Base-by-base conservation (phyloP, 2,888 invertebrate species). In the Romanomermis culicivorax region DNA sequence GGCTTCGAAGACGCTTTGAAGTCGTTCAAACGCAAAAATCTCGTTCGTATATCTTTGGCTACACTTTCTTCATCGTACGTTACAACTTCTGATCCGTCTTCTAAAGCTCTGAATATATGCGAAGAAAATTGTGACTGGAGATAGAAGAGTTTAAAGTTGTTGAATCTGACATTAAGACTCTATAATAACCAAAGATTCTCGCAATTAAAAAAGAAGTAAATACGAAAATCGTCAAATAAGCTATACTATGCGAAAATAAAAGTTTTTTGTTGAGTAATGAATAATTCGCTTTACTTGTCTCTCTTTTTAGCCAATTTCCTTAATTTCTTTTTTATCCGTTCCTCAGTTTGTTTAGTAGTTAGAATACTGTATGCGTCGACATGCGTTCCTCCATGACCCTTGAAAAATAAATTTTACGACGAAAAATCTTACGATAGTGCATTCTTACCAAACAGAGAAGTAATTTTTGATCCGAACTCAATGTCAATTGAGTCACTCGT, bases 331-430 rank as follows among this genome's bases (percentile, higher is more conserved):
- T 82, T 68, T 42, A 87, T 76, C 70, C 88, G 89, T 29, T 77
- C 75, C 64, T 81, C 74, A 58, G 81, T 78, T 27, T 86, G 83
- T 14, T 81, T 80, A 24, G 82, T 79, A 0, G 79, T 72, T 63
- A 82, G 79, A 62, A 95, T 80, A 45, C 79, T 75, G 68, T 86
- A 93, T 54, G 85, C 70, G 72, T 95, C 93, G 20, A 93, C 72
- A 26, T 77, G 71, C 54, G 79, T 78, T n/a, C n/a, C n/a, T n/a
- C n/a, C n/a, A n/a, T n/a, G n/a, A n/a, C n/a, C n/a, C n/a, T n/a
- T n/a, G n/a, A n/a, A n/a, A n/a, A n/a, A n/a, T n/a, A n/a, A n/a
- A n/a, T n/a, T n/a, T n/a, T n/a, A n/a, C n/a, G n/a, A n/a, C n/a
- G n/a, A n/a, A n/a, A n/a, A n/a, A n/a, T n/a, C n/a, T n/a, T n/a